Percentiles rank a stretch among this genome's conserved stretches.
Conservation (phyloP, 1,140 invertebrate species). For the Ceratina calcarata region DNA sequence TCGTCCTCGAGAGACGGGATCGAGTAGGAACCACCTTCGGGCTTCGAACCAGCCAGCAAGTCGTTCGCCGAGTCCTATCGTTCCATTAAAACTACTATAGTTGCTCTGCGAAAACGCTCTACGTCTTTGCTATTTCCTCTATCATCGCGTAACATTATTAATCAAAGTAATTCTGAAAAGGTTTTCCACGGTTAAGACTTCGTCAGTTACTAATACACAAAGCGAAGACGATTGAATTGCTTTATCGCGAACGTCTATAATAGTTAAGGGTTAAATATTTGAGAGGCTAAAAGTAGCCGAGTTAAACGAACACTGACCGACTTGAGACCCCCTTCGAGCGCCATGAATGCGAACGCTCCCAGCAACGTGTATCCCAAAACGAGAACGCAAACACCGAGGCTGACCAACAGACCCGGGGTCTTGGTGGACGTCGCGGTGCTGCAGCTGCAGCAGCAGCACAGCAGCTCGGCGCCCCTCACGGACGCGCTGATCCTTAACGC, state of each 20-base stretch:
- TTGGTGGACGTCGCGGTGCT: conserved; percentile 73
- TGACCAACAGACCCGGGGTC: conserved; percentile 78
- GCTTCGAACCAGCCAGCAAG: conserved; percentile 70
- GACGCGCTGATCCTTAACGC: conserved; percentile 64
- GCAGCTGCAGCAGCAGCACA: conserved; percentile 75
- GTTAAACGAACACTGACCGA: conserved; percentile 55
- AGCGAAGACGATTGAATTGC: too few relatives aligned
- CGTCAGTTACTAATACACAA: too few relatives aligned
- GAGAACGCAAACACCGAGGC: conserved; percentile 89
- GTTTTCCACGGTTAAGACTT: too few relatives aligned
- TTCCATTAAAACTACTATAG: neutral
- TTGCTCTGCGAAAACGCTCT: too few relatives aligned
- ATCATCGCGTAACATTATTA: neutral
- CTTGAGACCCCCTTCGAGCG: conserved; percentile 87
- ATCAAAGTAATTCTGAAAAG: neutral
- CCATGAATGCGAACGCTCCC: conserved; percentile 95
- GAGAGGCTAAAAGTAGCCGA: neutral
- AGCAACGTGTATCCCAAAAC: conserved; percentile 94
- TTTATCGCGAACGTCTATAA: too few relatives aligned
- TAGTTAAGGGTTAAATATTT: too few relatives aligned
- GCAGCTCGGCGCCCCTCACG: conserved; percentile 70
- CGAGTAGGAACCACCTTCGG: conserved; percentile 52
- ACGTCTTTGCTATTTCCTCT: too few relatives aligned
- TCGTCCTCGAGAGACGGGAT: conserved; percentile 68
- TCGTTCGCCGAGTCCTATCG: conserved; percentile 68